These are phyloP conservation scores for Oedothorax gibbosus DNA, from an alignment of 1,140 invertebrate species.

Conservation along the genomic window DNA sequence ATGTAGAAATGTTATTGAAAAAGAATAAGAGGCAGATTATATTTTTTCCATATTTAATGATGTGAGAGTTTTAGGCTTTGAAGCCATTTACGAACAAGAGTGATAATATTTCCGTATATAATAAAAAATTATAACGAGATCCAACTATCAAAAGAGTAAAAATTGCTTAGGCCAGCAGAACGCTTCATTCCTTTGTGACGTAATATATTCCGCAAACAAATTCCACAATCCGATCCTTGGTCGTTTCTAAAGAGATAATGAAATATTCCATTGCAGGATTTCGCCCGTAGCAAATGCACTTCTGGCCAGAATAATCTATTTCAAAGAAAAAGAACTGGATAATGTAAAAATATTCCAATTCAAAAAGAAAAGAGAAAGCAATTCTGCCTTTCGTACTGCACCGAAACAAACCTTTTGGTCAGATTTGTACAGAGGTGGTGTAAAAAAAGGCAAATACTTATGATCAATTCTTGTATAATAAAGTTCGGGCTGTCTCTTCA, in stretches of 20 bases:
- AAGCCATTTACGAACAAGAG: too few species aligned
- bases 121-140: too few species aligned
- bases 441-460: slow-evolving; percentile 29
- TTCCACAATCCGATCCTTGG: slow-evolving; percentile 15
- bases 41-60: too few species aligned
- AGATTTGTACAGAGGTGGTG: slow-evolving; percentile 28
- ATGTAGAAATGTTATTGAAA: too few species aligned
- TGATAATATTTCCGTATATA: too few species aligned
- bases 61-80: too few species aligned
- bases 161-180: too few species aligned
- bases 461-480: slow-evolving; percentile 46
- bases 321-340: slow-evolving; percentile 9
- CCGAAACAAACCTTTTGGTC: slow-evolving; percentile 22
- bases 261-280: slow-evolving; percentile 10
- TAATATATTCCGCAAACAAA: slow-evolving; percentile 3
- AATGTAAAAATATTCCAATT: slow-evolving; percentile 3
- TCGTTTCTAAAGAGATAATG: slow-evolving; percentile 23
- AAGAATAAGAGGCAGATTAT: too few species aligned
- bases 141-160: too few species aligned
- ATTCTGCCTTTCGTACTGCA: slow-evolving; percentile 9
- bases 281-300: slow-evolving; percentile 2
- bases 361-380: slow-evolving; percentile 1
- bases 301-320: not conserved
- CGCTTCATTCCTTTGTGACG: not conserved
- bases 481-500: slow-evolving; percentile 20